Base-by-base conservation (phyloP, 2,797 vertebrate species). In the Macroramphosus scolopax region DNA sequence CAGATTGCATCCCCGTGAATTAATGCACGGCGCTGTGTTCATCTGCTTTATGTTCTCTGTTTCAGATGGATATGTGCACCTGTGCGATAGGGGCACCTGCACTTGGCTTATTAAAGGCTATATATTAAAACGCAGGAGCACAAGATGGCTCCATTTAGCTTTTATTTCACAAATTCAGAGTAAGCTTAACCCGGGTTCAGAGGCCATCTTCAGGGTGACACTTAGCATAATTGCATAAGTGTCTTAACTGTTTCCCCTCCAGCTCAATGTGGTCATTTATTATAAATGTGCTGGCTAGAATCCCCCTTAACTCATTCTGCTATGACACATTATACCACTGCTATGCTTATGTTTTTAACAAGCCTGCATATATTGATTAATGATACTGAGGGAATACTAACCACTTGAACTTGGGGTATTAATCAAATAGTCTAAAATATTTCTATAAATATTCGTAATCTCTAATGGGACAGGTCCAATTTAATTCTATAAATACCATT, bases 161-260 rank as follows among this genome's bases (percentile, higher is more conserved):
- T 89, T 89, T 90, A 90, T 90, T 89, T 87, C 75, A 81, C 79
- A 88, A 87, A 90, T 90, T 90, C 85, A 82, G 78, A 76, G 83
- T 77, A 81, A 89, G 85, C 81, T 87, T 87, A 89, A 91, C 89
- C 87, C 75, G 4, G 26, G 88, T 87, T 89, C 87, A 90, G 84
- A 89, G 89, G 88, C 85, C 85, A 83, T 25, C 53, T 72, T 75
- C 52, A 77, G 85, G 87, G 86, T 88, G 87, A 90, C 89, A 90
- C 90, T 91, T 89, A 91, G 87, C 88, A 90, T 90, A 90, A 91
- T 91, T 90, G 89, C 86, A 89, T 88, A 88, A 90, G 80, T 89
- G 89, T 90, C 82, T 90, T 89, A 89, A 89, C 76, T 85, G 83
- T 88, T 87, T 87, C 84, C 72, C 84, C 83, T 84, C 83, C 82